Evolutionary conservation across 2,888 invertebrate species (phyloP).

Genomic region (Zhuqinia jingwanae): DNA sequence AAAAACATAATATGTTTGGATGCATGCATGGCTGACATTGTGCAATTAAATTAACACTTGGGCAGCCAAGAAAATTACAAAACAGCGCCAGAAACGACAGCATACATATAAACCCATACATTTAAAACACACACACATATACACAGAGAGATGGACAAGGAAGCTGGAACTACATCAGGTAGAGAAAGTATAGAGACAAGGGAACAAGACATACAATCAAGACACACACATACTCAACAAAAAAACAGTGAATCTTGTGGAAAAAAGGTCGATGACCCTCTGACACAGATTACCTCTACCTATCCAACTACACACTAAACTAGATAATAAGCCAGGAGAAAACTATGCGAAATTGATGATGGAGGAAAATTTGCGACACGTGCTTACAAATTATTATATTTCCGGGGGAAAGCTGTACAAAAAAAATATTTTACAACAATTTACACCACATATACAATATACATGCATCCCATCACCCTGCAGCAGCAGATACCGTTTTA

Average conservation of each 20-base stretch:
- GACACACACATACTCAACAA: not conserved
- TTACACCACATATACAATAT: slow-evolving; percentile 19
- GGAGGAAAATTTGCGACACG: too few species aligned
- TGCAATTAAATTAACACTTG: not conserved
- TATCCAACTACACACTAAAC: not conserved
- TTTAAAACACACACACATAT: not conserved
- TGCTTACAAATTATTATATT: too few species aligned
- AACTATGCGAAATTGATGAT: too few species aligned
- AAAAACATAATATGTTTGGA: not conserved
- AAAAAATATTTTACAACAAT: not conserved
- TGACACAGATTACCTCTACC: not conserved
- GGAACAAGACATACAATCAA: not conserved
- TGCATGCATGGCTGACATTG: not conserved
- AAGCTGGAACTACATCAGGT: too few species aligned
- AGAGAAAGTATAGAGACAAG: not conserved
- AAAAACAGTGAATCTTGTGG: not conserved
- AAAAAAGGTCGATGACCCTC: not conserved
- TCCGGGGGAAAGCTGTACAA: not conserved
- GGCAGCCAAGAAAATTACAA: not conserved
- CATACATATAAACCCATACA: too few species aligned
- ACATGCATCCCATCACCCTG: not conserved
- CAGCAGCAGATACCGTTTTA: too few species aligned
- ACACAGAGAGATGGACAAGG: not conserved
- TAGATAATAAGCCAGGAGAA: not conserved
- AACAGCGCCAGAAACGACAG: not conserved